Conservation (phyloP, 2,113 vertebrate genomes). For the Macroglossus sobrinus region DNA sequence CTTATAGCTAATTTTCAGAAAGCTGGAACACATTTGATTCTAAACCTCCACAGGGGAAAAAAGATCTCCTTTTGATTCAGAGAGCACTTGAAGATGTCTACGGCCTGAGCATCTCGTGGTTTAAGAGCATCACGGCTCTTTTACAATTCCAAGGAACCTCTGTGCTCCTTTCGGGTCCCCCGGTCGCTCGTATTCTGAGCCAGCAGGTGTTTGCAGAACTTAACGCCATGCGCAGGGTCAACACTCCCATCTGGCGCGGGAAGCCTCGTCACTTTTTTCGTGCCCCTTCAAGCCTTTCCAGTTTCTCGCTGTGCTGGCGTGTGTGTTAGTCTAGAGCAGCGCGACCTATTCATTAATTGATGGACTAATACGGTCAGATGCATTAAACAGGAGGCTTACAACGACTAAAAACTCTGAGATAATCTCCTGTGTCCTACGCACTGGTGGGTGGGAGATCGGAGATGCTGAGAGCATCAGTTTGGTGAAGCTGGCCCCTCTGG, state of each 20-base stretch:
- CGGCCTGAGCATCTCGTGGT: neutral
- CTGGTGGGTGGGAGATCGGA: neutral
- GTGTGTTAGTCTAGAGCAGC: neutral
- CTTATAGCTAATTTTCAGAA: neutral
- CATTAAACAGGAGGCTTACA: neutral
- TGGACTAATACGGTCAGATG: neutral
- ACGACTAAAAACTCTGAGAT: neutral
- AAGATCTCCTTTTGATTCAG: neutral
- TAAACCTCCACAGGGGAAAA: neutral
- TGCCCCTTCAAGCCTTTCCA: neutral
- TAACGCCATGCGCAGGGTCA: neutral
- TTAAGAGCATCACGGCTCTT: slow-evolving; percentile 1
- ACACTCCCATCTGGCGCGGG: neutral
- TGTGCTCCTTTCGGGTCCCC: neutral
- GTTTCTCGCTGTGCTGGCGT: neutral
- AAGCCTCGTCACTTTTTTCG: neutral
- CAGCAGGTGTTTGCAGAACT: neutral
- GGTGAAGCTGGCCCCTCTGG: neutral
- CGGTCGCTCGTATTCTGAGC: neutral
- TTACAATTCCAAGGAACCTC: slow-evolving; percentile 2
- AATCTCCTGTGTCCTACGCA: neutral
- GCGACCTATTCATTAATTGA: slow-evolving; percentile 35
- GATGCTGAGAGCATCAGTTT: neutral
- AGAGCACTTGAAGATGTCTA: neutral
- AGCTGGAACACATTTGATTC: neutral